Conservation (phyloP, 1,140 invertebrate species). For the Bombus huntii region DNA sequence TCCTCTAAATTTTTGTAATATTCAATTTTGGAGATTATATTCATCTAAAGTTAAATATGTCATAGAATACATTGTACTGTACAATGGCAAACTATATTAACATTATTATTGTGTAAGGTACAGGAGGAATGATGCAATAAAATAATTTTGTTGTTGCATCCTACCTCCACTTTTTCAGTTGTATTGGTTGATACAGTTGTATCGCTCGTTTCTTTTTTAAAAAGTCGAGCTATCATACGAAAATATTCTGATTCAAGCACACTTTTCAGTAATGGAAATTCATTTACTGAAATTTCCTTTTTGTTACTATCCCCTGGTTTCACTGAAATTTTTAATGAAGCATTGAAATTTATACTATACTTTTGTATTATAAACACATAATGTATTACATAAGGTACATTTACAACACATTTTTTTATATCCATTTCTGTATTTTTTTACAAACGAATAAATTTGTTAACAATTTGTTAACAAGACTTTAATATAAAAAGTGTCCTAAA, state of each 20-base stretch:
- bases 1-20: neutral
- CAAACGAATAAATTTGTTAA: neutral
- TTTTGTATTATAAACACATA: neutral
- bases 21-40: neutral
- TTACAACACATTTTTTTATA: neutral
- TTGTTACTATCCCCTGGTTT: conserved; percentile 76
- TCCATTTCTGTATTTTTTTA: neutral
- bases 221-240: conserved; percentile 67
- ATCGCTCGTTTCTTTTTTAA: conserved; percentile 56
- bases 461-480: neutral
- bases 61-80: neutral
- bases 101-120: neutral
- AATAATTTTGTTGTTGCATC: conserved; percentile 46
- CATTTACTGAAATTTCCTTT: conserved; percentile 70
- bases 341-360: conserved; percentile 27
- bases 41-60: neutral
- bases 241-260: conserved; percentile 65
- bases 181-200: conserved; percentile 38
- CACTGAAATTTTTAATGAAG: conserved; percentile 71
- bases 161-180: conserved; percentile 73
- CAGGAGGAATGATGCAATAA: conserved; percentile 51
- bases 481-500: neutral
- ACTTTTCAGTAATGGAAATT: conserved; percentile 71
- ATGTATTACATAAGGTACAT: neutral
- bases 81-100: conserved; percentile 33